Evolutionary conservation across 2,888 invertebrate species (phyloP), one percentile per base, ranked within the genome.

Genomic region (Heliconius aoede): DNA sequence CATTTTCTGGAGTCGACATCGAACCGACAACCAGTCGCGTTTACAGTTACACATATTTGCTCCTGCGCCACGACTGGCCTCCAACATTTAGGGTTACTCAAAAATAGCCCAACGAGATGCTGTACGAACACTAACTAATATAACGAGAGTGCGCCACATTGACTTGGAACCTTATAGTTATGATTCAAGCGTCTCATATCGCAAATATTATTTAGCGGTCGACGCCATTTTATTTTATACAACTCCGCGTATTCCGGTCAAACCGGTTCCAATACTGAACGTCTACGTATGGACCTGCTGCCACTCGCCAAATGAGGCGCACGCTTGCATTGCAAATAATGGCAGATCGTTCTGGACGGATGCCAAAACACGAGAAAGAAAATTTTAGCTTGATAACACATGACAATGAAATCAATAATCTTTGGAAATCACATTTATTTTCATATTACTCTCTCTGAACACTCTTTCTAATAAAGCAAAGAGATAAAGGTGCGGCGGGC

Each of bases 251-350:
- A 89, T 92, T 92, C 93, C 93, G 87, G 94, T 93, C 89, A 86
- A 87, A 94, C 94, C 94, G 94, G 94, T 94, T 93, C 84, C 84
- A 81, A n/a, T 83, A 89, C 83, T 87, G 86, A 89, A 90, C 46
- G 89, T 86, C 90, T 88, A 88, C 88, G 88, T 91, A 89, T 91
- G 92, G 92, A 92, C 91, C 91, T 91, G 92, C 92, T 88, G 88
- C 90, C 88, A 87, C 87, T 88, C 87, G 90, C 92, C 90, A 91
- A 92, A 91, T 90, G 92, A 90, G 88, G 86, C 86, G 85, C 86
- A 89, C 88, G 90, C 89, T 88, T 89, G 89, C 87, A 87, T 88
- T 86, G 88, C 88, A 86, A 87, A 88, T 87, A 88, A 87, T 86
- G 85, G 84, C 86, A 85, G 83, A 84, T 84, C 80, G 81, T 82